Conservation (phyloP, 1,140 invertebrate genomes). For the Trialeurodes vaporariorum region DNA sequence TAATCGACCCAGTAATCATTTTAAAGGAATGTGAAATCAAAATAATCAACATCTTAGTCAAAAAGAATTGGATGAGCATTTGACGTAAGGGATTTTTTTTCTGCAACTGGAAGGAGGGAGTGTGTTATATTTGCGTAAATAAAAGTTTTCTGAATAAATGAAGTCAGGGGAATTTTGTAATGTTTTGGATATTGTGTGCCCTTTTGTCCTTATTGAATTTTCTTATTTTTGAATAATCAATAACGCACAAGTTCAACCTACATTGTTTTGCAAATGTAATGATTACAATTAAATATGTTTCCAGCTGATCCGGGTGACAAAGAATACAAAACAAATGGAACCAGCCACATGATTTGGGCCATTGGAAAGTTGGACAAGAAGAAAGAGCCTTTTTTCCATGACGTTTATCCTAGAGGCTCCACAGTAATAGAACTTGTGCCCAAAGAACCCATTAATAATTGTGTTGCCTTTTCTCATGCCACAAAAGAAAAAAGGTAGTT, state of each 20-base stretch:
- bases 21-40: no score
- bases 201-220: neutral
- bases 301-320: conserved; percentile 66
- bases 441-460: conserved; percentile 47
- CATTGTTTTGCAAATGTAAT: conserved; percentile 11
- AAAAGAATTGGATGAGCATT: no score
- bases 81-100: no score
- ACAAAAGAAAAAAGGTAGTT: conserved; percentile 32
- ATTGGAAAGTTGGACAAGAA: conserved; percentile 64
- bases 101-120: conserved; percentile 10
- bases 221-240: neutral
- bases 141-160: neutral
- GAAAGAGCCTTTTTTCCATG: conserved; percentile 72
- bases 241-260: neutral
- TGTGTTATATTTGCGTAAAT: conserved; percentile 4
- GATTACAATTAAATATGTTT: conserved; percentile 26
- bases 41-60: no score
- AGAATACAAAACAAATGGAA: conserved; percentile 50
- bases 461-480: conserved; percentile 51
- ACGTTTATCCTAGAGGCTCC: conserved; percentile 59
- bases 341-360: conserved; percentile 69
- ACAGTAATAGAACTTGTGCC: conserved; percentile 52
- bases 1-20: no score
- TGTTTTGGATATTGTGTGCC: neutral
- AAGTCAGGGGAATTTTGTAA: neutral